Evolutionary conservation across 2,888 invertebrate species (phyloP).

Genomic region (Agrochola lychnidis): DNA sequence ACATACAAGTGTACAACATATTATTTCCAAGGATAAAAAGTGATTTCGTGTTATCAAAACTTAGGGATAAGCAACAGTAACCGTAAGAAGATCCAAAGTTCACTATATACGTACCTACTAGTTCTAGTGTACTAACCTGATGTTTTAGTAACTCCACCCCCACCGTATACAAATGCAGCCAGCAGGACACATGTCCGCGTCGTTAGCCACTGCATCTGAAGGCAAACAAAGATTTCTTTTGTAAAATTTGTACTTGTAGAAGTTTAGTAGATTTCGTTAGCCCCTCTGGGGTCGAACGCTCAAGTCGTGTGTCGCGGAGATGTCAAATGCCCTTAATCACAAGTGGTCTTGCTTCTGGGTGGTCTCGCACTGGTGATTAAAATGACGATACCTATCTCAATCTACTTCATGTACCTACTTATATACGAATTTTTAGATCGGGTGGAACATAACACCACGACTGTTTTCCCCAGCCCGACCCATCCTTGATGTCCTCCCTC

Average conservation of each 20-base stretch:
- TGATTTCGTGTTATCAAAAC: not conserved
- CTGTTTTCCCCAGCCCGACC: too few relatives aligned
- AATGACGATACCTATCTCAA: too few relatives aligned
- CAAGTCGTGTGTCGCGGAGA: too few relatives aligned
- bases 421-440: not conserved
- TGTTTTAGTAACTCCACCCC: slow-evolving; percentile 81
- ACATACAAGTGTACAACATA: not conserved
- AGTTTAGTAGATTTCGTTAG: not conserved
- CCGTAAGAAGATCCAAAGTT: too few relatives aligned
- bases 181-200: slow-evolving; percentile 62
- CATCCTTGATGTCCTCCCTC: too few relatives aligned
- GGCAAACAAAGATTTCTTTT: slow-evolving; percentile 15
- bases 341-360: too few relatives aligned
- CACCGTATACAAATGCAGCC: slow-evolving; percentile 69
- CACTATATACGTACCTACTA: too few relatives aligned
- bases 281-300: too few relatives aligned
- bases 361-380: too few relatives aligned
- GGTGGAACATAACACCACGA: not conserved
- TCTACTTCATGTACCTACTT: not conserved
- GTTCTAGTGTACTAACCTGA: slow-evolving; percentile 47
- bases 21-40: not conserved
- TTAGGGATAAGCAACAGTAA: not conserved
- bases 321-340: too few relatives aligned
- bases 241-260: not conserved
- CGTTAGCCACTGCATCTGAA: slow-evolving; percentile 77